Evolutionary conservation across 2,113 vertebrate species (phyloP).

Genomic region (Hemibagrus wyckioides): DNA sequence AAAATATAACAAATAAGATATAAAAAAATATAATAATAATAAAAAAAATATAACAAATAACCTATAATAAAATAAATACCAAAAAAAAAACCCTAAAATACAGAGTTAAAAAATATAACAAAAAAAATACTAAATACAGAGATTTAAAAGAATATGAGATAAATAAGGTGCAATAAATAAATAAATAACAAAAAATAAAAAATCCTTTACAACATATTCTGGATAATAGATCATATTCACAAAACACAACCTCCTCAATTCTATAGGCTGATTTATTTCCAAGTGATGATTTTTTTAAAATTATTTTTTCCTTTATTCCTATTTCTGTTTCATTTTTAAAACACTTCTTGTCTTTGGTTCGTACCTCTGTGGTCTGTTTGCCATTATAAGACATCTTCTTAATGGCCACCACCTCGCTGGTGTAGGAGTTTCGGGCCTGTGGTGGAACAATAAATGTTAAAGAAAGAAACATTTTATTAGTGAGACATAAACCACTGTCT

Average conservation of each 20-base stretch:
- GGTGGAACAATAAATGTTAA: neutral
- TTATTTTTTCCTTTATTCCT: neutral
- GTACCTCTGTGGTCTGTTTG: slow-evolving; percentile 96
- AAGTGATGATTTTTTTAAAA: neutral
- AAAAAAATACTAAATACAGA: too few relatives aligned
- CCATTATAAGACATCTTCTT: slow-evolving; percentile 99
- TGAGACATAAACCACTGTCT: neutral
- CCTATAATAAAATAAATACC: too few relatives aligned
- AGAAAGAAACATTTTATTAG: neutral
- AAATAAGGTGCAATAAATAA: too few relatives aligned
- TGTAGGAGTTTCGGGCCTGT: slow-evolving; percentile 93
- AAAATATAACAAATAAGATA: too few relatives aligned
- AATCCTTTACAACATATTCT: neutral
- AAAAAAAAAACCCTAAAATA: too few relatives aligned
- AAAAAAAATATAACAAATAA: too few relatives aligned
- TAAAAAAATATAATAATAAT: too few relatives aligned
- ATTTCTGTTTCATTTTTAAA: neutral
- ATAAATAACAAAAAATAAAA: too few relatives aligned
- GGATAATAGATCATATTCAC: neutral
- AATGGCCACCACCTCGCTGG: slow-evolving; percentile 97
- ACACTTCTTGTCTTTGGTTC: slow-evolving; percentile 24
- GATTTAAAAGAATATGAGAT: too few relatives aligned
- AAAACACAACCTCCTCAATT: neutral
- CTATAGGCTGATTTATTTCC: neutral
- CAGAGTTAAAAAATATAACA: too few relatives aligned